These are phyloP conservation scores for Edolisoma coerulescens DNA, from an alignment of 2,113 vertebrate species.

Conservation along the genomic window DNA sequence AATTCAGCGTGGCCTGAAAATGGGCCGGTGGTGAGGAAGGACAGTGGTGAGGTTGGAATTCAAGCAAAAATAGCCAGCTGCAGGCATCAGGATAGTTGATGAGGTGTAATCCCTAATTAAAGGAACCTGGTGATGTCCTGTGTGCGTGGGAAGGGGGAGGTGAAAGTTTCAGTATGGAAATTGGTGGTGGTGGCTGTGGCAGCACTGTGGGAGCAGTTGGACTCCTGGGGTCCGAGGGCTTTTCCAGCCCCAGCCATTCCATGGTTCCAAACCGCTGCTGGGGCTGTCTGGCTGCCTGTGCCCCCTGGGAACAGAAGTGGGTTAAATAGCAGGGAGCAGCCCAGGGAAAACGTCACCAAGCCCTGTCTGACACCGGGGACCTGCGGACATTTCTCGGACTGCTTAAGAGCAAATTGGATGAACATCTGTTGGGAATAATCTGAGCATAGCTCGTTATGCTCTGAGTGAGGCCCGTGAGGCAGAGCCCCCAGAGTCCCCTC, in stretches of 20 bases:
- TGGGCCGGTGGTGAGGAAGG: background rate
- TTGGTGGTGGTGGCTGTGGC: background rate
- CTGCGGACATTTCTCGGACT: rapidly evolving
- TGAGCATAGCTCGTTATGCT: rapidly evolving
- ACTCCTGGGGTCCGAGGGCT: background rate
- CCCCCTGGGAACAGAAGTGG: rapidly evolving
- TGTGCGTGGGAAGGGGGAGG: background rate
- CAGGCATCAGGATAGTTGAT: background rate
- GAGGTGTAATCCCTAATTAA: background rate
- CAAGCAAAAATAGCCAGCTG: background rate
- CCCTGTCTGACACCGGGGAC: background rate
- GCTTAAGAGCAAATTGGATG: background rate
- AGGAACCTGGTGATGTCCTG: background rate
- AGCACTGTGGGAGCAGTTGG: background rate
- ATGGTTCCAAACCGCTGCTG: rapidly evolving
- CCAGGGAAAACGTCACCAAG: rapidly evolving
- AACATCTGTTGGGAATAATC: background rate
- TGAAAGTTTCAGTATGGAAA: too few species aligned
- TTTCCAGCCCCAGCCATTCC: background rate
- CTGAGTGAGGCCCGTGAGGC: rapidly evolving
- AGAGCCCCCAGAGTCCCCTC: background rate
- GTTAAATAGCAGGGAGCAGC: background rate
- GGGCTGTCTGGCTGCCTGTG: background rate
- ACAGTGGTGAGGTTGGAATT: background rate
- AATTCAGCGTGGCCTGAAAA: background rate